These are phyloP conservation scores for Darevskia mixta DNA, from an alignment of 2,797 vertebrate genomes.

Conservation along the genomic window DNA sequence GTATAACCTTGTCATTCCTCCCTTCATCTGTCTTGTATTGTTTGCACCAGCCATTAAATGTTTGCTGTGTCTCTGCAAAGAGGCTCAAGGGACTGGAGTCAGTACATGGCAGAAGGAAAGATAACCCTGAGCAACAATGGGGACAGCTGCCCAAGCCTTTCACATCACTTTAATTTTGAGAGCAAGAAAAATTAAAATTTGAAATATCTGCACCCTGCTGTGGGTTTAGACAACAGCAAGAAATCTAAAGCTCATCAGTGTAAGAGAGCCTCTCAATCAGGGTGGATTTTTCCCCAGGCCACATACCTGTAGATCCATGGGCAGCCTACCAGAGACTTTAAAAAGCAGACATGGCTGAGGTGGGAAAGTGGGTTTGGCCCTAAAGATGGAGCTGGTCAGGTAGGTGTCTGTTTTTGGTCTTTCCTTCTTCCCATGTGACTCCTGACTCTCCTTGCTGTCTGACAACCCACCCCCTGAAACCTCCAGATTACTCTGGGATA, in stretches of 20 bases:
- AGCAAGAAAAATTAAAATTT: neutral
- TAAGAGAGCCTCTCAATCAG: neutral
- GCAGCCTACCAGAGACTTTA: too few species aligned
- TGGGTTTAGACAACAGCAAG: neutral
- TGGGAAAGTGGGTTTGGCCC: too few species aligned
- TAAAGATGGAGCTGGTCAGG: too few species aligned
- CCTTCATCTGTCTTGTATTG: neutral
- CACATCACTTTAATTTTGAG: neutral
- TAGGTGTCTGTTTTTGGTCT: too few species aligned
- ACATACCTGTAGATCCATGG: too few species aligned
- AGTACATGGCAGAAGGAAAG: neutral
- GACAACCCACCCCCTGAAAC: too few species aligned
- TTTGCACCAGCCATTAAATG: slow-evolving; percentile 7
- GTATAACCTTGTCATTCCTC: slow-evolving; percentile 1
- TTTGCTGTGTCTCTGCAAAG: neutral
- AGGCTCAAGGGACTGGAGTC: neutral
- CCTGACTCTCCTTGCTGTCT: too few species aligned
- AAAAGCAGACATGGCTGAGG: too few species aligned
- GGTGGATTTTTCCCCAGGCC: too few species aligned
- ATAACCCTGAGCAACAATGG: neutral
- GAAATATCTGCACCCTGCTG: neutral
- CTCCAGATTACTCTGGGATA: too few species aligned
- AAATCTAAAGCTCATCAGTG: neutral
- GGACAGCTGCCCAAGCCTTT: neutral
- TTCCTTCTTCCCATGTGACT: too few species aligned